Conservation (phyloP, 2,888 invertebrate species). For the Disparrhopalites patrizii region DNA sequence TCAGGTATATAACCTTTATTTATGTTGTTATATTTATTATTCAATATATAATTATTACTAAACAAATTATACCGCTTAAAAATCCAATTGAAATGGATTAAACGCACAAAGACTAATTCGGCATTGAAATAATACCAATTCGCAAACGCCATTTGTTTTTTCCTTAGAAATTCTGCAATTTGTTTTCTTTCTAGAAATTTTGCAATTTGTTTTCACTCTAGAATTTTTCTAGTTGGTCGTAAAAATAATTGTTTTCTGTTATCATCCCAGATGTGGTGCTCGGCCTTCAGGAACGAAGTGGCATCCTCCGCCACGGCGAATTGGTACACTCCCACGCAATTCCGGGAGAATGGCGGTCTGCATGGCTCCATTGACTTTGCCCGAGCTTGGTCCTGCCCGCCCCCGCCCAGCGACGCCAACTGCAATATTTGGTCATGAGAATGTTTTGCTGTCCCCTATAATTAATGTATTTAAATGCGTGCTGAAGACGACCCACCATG, state of each 20-base stretch:
- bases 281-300: conserved; percentile 12
- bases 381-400: conserved; percentile 33
- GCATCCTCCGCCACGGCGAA: background rate
- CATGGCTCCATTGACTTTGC: conserved; percentile 35
- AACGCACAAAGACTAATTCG: too few relatives aligned
- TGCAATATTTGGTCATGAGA: conserved; percentile 21
- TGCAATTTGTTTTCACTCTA: too few relatives aligned
- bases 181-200: too few relatives aligned
- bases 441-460: conserved; percentile 4
- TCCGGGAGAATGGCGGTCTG: conserved; percentile 26
- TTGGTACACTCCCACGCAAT: conserved; percentile 20
- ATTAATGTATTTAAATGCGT: too few relatives aligned
- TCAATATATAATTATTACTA: background rate
- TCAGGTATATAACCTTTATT: conserved; percentile 24
- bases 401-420: background rate
- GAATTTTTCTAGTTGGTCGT: too few relatives aligned
- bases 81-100: background rate
- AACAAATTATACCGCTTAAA: background rate
- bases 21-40: background rate
- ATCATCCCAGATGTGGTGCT: conserved; percentile 32
- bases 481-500: too few relatives aligned
- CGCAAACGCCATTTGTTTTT: too few relatives aligned
- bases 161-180: too few relatives aligned
- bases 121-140: too few relatives aligned
- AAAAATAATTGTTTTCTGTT: too few relatives aligned